phyloP scores from a whole-genome alignment of 35 echinoderm and acorn worm genomes.

The Eucidaris tribuloides region DNA sequence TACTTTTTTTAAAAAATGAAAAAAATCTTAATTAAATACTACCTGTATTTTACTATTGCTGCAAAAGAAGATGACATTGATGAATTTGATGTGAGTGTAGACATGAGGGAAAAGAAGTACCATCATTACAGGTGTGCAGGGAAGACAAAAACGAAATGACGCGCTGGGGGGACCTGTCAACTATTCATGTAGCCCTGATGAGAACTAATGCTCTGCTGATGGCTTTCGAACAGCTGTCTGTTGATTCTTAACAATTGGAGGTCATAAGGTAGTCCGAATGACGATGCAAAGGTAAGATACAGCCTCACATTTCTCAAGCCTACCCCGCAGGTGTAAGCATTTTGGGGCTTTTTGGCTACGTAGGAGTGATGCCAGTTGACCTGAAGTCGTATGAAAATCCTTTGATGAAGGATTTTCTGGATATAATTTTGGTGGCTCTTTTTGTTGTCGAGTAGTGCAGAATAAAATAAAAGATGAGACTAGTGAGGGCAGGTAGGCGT shows the following conservation, averaged over 20 bases:
- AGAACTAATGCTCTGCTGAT: neutral
- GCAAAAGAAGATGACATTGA: slow-evolving; percentile 34
- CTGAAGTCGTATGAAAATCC: neutral
- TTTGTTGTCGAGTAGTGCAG: neutral
- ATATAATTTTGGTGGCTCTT: neutral
- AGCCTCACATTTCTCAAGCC: neutral
- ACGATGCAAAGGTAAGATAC: neutral
- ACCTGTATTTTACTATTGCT: slow-evolving; percentile 11
- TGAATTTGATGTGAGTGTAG: slow-evolving; percentile 17
- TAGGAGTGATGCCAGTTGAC: neutral
- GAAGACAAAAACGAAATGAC: slow-evolving; percentile 27
- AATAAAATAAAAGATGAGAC: neutral
- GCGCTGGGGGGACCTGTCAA: slow-evolving; percentile 12
- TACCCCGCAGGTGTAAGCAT: neutral
- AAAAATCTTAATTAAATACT: neutral
- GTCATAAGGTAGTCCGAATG: neutral
- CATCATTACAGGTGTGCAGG: slow-evolving; percentile 36
- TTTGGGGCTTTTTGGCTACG: neutral
- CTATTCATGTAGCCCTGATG: slow-evolving; percentile 5
- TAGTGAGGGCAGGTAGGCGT: neutral
- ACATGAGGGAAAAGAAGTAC: slow-evolving; percentile 34
- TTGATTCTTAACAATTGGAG: neutral
- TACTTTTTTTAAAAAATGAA: neutral
- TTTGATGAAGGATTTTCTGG: slow-evolving; percentile 9
- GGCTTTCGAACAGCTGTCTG: neutral